phyloP scores from a whole-genome alignment of 2,113 vertebrate genomes.

The Passer domesticus region DNA sequence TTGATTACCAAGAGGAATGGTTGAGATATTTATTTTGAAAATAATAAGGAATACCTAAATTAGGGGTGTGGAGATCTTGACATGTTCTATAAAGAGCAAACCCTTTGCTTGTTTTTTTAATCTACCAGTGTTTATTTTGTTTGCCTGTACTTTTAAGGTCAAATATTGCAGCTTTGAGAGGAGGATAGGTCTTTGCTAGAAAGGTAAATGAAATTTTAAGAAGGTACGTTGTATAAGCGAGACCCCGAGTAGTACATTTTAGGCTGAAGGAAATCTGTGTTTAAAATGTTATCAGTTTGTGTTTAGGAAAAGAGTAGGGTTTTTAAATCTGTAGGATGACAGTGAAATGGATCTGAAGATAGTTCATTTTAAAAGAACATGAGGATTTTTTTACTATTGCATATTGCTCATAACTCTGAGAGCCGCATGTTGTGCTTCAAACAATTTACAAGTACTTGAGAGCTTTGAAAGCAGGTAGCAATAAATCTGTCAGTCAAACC shows the following conservation, averaged over 20 bases:
- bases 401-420: not conserved
- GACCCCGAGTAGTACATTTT: not conserved
- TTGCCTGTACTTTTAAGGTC: not conserved
- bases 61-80: not conserved
- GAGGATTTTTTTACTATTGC: not conserved
- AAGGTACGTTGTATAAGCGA: not conserved
- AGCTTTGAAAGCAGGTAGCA: not conserved
- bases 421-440: not conserved
- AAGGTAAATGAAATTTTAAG: not conserved
- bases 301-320: not conserved
- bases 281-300: not conserved
- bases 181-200: not conserved
- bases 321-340: not conserved
- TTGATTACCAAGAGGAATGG: not conserved
- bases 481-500: not conserved
- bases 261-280: not conserved
- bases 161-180: not conserved
- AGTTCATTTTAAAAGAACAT: not conserved
- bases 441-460: not conserved
- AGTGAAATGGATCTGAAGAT: not conserved
- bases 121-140: not conserved
- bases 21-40: not conserved
- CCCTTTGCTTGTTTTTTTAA: not conserved
- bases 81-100: not conserved
- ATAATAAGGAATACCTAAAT: not conserved